A percentile compares a stretch with the other conserved stretches of the same genome.
Evolutionary conservation across 2,888 invertebrate genomes (phyloP).

Genomic region (Lordiphosa andalusiaca): DNA sequence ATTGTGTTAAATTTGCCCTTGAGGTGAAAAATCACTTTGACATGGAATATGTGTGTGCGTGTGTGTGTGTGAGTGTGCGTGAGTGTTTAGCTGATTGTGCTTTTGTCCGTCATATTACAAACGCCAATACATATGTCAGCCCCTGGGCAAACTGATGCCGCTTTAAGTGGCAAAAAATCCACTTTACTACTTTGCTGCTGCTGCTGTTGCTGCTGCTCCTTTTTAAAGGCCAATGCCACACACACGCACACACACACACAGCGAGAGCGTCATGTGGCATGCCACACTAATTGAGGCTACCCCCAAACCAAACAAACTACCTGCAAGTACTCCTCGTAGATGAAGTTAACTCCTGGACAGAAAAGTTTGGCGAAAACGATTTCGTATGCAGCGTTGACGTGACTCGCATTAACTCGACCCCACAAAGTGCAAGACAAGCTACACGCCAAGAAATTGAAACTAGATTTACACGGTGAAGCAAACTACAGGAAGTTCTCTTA

Average conservation of each 20-base stretch:
- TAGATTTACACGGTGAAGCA: no score
- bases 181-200: background rate
- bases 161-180: background rate
- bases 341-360: constrained; percentile 25
- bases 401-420: constrained; percentile 62
- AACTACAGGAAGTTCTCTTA: no score
- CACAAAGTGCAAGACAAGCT: constrained; percentile 12
- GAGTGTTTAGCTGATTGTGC: constrained; percentile 49
- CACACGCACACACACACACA: constrained; percentile 2
- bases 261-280: constrained; percentile 18
- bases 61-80: constrained; percentile 5
- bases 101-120: constrained; percentile 46
- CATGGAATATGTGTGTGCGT: constrained; percentile 35
- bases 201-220: background rate
- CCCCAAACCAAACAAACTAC: constrained; percentile 10
- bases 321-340: constrained; percentile 6
- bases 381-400: constrained; percentile 72
- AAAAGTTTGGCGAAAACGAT: constrained; percentile 51
- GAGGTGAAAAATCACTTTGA: constrained; percentile 75
- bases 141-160: constrained; percentile 25
- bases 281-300: constrained; percentile 51
- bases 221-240: constrained; percentile 58
- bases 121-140: constrained; percentile 57
- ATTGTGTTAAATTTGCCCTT: constrained; percentile 77
- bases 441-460: background rate